Evolutionary conservation across 2,888 invertebrate species (phyloP).

Genomic region (Rhagonycha lutea): DNA sequence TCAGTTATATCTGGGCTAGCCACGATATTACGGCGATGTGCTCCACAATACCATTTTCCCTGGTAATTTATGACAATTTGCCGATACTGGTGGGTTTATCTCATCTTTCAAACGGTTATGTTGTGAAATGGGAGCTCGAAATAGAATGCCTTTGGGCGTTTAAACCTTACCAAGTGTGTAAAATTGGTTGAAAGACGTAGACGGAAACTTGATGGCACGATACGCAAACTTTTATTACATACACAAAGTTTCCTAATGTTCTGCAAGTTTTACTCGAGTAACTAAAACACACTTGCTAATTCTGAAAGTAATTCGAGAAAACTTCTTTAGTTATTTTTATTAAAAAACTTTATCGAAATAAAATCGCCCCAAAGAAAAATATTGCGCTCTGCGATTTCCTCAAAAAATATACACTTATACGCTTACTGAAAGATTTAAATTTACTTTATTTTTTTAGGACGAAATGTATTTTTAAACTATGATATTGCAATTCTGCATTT

Average conservation of each 20-base stretch:
- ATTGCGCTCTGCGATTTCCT: not conserved
- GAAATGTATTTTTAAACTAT: too few relatives aligned
- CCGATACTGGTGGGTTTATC: slow-evolving; percentile 32
- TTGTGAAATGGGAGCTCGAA: slow-evolving; percentile 26
- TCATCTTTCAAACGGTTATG: slow-evolving; percentile 27
- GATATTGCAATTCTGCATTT: not conserved
- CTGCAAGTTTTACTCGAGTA: slow-evolving; percentile 1
- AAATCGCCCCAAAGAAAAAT: not conserved
- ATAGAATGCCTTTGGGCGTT: slow-evolving; percentile 26
- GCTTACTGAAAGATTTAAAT: not conserved
- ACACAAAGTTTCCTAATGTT: slow-evolving; percentile 11
- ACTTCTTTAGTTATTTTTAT: not conserved
- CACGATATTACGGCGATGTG: slow-evolving; percentile 30
- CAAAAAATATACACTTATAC: not conserved
- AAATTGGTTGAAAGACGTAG: slow-evolving; percentile 25
- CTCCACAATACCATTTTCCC: slow-evolving; percentile 23
- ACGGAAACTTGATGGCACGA: slow-evolving; percentile 22
- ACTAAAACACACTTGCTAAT: not conserved
- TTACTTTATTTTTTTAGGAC: not conserved
- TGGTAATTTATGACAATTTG: slow-evolving; percentile 35
- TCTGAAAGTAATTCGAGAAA: not conserved
- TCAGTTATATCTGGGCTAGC: slow-evolving; percentile 35
- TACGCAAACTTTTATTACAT: slow-evolving; percentile 14
- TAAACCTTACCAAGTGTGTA: slow-evolving; percentile 24
- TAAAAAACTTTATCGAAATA: not conserved